Conservation (phyloP, 2,797 vertebrate species). For the Chaunax sp. region DNA sequence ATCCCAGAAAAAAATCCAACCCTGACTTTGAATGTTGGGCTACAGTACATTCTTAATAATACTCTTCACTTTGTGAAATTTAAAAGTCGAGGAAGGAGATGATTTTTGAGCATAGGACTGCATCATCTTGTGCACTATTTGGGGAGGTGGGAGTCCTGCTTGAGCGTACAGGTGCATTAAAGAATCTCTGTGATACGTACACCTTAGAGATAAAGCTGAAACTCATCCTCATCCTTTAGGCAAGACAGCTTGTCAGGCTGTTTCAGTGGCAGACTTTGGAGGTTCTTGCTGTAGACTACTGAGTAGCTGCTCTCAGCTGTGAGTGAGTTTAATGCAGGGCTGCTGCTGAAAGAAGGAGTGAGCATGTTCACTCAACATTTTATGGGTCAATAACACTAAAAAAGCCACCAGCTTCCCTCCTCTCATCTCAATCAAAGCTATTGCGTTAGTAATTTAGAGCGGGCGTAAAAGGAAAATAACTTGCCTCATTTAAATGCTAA, state of each 20-base stretch:
- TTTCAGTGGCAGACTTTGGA: slow-evolving; percentile 37
- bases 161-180: slow-evolving; percentile 57
- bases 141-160: slow-evolving; percentile 31
- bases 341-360: slow-evolving; percentile 31
- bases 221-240: slow-evolving; percentile 62
- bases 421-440: slow-evolving; percentile 70
- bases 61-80: slow-evolving; percentile 1
- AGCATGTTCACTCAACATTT: slow-evolving; percentile 65
- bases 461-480: slow-evolving; percentile 70
- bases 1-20: slow-evolving; percentile 2
- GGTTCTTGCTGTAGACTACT: slow-evolving; percentile 48
- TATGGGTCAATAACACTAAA: slow-evolving; percentile 75
- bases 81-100: slow-evolving; percentile 9
- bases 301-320: slow-evolving; percentile 48
- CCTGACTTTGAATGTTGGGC: slow-evolving; percentile 3
- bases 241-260: slow-evolving; percentile 59
- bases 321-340: slow-evolving; percentile 42
- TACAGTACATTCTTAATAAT: neutral
- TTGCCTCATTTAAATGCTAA: slow-evolving; percentile 81
- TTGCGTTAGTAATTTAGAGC: slow-evolving; percentile 67
- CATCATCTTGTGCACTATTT: slow-evolving; percentile 35
- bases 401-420: slow-evolving; percentile 57
- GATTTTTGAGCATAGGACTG: slow-evolving; percentile 21
- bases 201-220: slow-evolving; percentile 61
- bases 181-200: slow-evolving; percentile 56